Evolutionary conservation across 2,797 vertebrate genomes (phyloP), one percentile per base, ranked within the genome.

Genomic region (Rhyacichthys aspro): DNA sequence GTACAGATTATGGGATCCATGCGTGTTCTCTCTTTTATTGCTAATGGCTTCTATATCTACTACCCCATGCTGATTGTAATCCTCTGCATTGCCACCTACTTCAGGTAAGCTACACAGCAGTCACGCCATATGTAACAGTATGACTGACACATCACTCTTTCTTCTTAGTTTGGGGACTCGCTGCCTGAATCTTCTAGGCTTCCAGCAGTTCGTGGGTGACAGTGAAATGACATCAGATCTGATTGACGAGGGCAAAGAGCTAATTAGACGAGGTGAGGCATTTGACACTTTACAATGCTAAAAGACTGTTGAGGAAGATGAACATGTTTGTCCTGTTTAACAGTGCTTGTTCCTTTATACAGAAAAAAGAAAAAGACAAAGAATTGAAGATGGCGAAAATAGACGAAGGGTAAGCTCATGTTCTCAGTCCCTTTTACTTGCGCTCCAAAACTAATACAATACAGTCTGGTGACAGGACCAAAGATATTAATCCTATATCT

Each of bases 31-130:
- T 95, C 95, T n/a, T 96, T 99, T 70, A 95, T 98, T 55, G 97
- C 97, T 45, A 94, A 98, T 64, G 96, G 95, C 16, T 98, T 99
- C 90, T 99, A 98, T 76, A 98, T 99, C 84, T 99, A 99, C 86
- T 99, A 99, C 74, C 97, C 97, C 44, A 98, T 98, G 94, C 88
- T 98, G 80, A 96, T 98, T 7, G 93, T 98, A 15, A 92, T 99
- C 85, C 96, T 99, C 48, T 98, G 97, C 72, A 96, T 98, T 71
- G 96, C 97, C 71, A 99, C 97, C 0, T 99, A 98, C 82, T 99
- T 99, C 82, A 98, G 95, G 96, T 98, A 70, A 88, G 89, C 14
- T 18, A 48, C 14, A 10, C 10, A 12, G 10, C 23, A 28, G 3
- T 16, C 32, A 16, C n/a, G 15, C 28, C 9, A 15, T 32, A 28